phyloP scores from a whole-genome alignment of 37 sponge, comb jelly and placozoan genomes.

The Beroe forskalii region DNA sequence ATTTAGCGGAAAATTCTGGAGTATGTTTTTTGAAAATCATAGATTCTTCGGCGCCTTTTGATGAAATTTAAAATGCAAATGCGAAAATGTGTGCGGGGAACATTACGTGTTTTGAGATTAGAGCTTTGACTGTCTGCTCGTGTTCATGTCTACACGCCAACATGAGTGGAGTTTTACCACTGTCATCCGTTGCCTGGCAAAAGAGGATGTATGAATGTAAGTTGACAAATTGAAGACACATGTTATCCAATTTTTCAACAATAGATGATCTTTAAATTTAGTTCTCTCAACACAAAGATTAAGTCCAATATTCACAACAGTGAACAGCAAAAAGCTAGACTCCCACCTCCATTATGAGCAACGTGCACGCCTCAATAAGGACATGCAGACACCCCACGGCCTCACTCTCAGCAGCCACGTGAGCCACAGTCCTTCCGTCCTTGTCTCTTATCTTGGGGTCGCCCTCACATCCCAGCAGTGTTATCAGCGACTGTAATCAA shows the following conservation, averaged over 20 bases:
- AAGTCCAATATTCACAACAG: too few relatives aligned
- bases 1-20: too few relatives aligned
- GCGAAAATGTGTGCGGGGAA: too few relatives aligned
- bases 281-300: too few relatives aligned
- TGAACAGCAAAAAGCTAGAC: neutral
- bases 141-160: constrained; percentile 55
- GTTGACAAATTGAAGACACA: too few relatives aligned
- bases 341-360: constrained; percentile 32
- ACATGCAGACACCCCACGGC: constrained; percentile 55
- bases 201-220: neutral
- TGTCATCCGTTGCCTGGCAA: constrained; percentile 42
- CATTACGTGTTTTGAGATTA: constrained; percentile 49
- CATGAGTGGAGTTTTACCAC: constrained; percentile 57
- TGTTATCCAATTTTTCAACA: too few relatives aligned
- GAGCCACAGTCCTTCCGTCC: constrained; percentile 56
- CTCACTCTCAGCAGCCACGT: constrained; percentile 37
- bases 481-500: constrained; percentile 9
- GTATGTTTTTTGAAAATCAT: too few relatives aligned
- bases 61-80: too few relatives aligned
- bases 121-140: constrained; percentile 58
- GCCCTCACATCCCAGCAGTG: constrained; percentile 58
- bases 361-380: constrained; percentile 35
- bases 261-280: too few relatives aligned
- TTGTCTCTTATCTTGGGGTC: constrained; percentile 57
- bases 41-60: too few relatives aligned